Conservation (phyloP, 2,113 vertebrate species). For the Catharus bicknelli region DNA sequence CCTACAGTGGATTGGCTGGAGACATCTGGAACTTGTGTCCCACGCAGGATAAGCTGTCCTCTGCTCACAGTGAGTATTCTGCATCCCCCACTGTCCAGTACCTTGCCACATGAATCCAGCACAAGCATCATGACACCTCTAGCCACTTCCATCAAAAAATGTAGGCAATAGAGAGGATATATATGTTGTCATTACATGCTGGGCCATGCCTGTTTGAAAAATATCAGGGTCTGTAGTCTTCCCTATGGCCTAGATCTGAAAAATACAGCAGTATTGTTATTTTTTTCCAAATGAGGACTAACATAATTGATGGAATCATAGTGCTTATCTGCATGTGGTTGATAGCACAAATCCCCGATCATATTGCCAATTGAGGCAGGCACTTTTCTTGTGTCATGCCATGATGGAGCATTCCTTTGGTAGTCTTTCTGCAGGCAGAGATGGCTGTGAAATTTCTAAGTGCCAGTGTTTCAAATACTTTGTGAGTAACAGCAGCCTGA, state of each 20-base stretch:
- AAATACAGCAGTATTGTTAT: background rate
- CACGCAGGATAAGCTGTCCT: background rate
- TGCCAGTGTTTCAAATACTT: background rate
- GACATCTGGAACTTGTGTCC: background rate
- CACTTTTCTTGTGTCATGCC: background rate
- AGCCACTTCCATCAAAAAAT: background rate
- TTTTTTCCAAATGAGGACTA: background rate
- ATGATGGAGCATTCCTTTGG: background rate
- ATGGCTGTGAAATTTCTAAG: background rate
- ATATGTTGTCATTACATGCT: background rate
- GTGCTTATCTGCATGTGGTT: background rate
- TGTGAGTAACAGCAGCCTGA: background rate
- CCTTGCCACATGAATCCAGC: background rate
- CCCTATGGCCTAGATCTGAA: background rate
- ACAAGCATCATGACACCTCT: background rate
- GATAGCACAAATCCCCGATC: background rate
- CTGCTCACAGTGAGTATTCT: background rate
- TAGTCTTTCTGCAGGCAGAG: background rate
- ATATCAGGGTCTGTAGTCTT: background rate
- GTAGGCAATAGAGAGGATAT: background rate
- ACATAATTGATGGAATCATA: background rate
- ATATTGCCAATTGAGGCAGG: background rate
- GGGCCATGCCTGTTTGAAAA: background rate
- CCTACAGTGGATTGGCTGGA: accelerated
- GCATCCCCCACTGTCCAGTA: background rate